These are phyloP conservation scores for Celastrina argiolus DNA, from an alignment of 2,888 invertebrate genomes.

Conservation along the genomic window DNA sequence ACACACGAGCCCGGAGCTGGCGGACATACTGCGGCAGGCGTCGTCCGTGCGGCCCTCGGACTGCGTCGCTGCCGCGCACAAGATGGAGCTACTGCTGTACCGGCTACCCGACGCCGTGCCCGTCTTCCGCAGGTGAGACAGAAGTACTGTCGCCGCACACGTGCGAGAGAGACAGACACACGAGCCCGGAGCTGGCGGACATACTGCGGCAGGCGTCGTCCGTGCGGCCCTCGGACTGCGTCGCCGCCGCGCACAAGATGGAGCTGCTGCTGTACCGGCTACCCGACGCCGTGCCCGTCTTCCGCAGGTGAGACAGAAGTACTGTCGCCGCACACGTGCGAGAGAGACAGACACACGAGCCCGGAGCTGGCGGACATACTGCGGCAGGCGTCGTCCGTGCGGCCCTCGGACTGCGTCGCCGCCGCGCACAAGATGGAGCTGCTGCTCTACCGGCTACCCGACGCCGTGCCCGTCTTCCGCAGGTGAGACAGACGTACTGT, in stretches of 20 bases:
- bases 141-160: not conserved
- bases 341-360: constrained; percentile 45
- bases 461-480: constrained; percentile 34
- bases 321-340: constrained; percentile 1
- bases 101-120: constrained; percentile 43
- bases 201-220: constrained; percentile 79
- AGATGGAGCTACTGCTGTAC: constrained; percentile 48
- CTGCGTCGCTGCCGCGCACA: constrained; percentile 85
- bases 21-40: constrained; percentile 72
- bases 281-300: constrained; percentile 40
- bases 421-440: constrained; percentile 81
- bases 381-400: constrained; percentile 80
- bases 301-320: not conserved
- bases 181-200: too few species aligned
- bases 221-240: constrained; percentile 85
- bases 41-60: constrained; percentile 86
- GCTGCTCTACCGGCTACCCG: constrained; percentile 42
- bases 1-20: not conserved
- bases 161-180: constrained; percentile 42
- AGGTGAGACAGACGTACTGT: not conserved
- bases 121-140: not conserved
- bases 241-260: constrained; percentile 84
- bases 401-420: constrained; percentile 86
- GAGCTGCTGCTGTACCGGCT: constrained; percentile 41
- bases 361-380: constrained; percentile 65